Conservation (phyloP, 1,140 invertebrate species). For the Pseudomyrmex sp. region DNA sequence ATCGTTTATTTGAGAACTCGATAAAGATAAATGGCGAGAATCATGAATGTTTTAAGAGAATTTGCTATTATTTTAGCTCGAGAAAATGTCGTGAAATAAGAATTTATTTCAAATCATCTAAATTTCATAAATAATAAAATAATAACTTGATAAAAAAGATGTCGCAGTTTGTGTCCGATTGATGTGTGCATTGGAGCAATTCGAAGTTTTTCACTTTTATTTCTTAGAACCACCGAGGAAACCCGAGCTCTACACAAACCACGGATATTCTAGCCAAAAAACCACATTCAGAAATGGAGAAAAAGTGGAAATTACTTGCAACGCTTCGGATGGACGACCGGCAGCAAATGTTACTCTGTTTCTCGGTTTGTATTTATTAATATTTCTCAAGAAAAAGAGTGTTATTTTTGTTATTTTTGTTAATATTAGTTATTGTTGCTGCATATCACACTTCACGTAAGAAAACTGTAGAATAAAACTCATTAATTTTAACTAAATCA, state of each 20-base stretch:
- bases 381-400: background rate
- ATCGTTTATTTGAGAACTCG: slow-evolving; percentile 62
- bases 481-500: too few species aligned
- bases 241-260: slow-evolving; percentile 86
- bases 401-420: too few species aligned
- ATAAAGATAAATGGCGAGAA: slow-evolving; percentile 67
- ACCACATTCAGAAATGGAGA: slow-evolving; percentile 87
- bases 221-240: slow-evolving; percentile 87
- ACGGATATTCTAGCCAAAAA: slow-evolving; percentile 78
- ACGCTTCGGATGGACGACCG: slow-evolving; percentile 89
- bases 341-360: slow-evolving; percentile 90
- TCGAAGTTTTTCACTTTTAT: slow-evolving; percentile 19
- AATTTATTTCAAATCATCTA: background rate
- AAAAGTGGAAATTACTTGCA: slow-evolving; percentile 87
- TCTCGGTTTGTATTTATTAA: slow-evolving; percentile 84
- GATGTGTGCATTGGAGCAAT: background rate
- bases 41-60: slow-evolving; percentile 38
- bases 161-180: background rate
- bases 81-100: background rate
- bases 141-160: slow-evolving; percentile 11
- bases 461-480: too few species aligned
- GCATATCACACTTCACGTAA: too few species aligned
- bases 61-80: slow-evolving; percentile 16
- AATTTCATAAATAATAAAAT: background rate
- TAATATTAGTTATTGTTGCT: too few species aligned